Conservation (phyloP, 2,888 invertebrate species). For the Hypomecis punctinalis region DNA sequence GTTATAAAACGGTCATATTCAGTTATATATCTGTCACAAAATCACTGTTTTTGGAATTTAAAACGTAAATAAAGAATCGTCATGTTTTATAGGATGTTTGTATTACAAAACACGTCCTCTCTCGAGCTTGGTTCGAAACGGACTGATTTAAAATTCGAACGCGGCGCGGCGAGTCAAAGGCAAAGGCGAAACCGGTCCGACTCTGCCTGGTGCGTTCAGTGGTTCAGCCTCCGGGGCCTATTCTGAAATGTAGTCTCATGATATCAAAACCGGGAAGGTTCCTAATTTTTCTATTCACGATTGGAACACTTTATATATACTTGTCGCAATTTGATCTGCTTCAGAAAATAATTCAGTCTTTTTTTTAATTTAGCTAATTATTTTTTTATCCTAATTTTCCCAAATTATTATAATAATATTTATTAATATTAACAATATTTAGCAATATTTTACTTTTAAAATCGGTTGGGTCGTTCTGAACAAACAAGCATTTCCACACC, state of each 20-base stretch:
- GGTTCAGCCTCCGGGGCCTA: constrained; percentile 11
- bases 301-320: neutral
- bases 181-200: constrained; percentile 77
- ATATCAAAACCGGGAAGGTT: neutral
- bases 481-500: too few relatives aligned
- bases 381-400: too few relatives aligned
- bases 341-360: too few relatives aligned
- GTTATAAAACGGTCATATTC: constrained; percentile 29
- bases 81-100: constrained; percentile 50
- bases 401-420: too few relatives aligned
- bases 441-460: too few relatives aligned
- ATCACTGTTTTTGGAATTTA: constrained; percentile 63
- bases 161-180: constrained; percentile 75
- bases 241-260: constrained; percentile 24
- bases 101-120: constrained; percentile 47
- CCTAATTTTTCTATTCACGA: too few relatives aligned
- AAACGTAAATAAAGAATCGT: constrained; percentile 63
- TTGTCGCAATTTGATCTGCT: neutral
- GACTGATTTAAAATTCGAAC: constrained; percentile 68
- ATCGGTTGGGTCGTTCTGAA: too few relatives aligned
- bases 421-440: too few relatives aligned
- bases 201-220: constrained; percentile 65
- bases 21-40: constrained; percentile 60
- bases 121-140: constrained; percentile 54
- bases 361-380: too few relatives aligned